Evolutionary conservation across 2,888 invertebrate genomes (phyloP).

Genomic region (Julus scanicus): DNA sequence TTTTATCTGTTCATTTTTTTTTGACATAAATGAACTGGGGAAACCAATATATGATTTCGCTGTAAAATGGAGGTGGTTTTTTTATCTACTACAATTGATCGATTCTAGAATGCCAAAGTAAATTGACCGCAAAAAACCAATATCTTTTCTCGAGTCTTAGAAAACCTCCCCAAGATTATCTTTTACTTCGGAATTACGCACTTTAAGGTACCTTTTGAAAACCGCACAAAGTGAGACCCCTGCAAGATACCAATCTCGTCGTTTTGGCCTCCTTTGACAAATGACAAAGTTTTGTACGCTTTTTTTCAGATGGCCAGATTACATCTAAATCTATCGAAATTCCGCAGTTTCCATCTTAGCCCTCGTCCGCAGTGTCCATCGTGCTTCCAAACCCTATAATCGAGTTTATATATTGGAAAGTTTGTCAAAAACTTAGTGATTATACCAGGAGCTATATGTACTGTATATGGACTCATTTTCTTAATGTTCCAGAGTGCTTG

Average conservation of each 20-base stretch:
- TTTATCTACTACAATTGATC: neutral
- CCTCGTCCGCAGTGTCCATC: neutral
- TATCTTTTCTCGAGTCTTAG: constrained; percentile 27
- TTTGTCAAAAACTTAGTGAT: neutral
- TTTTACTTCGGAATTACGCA: constrained; percentile 31
- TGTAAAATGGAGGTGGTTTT: neutral
- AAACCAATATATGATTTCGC: neutral
- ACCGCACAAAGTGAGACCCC: constrained; percentile 9
- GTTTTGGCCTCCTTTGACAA: neutral
- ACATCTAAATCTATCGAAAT: neutral
- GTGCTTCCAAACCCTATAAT: neutral
- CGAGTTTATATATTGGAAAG: neutral
- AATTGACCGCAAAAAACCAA: constrained; percentile 32
- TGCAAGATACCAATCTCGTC: constrained; percentile 2
- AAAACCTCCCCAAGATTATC: neutral
- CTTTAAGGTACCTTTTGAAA: constrained; percentile 30
- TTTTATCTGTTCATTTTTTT: neutral
- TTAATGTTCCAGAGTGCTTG: neutral
- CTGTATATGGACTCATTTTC: neutral
- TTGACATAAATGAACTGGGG: neutral
- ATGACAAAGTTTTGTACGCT: constrained; percentile 27
- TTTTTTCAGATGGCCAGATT: neutral
- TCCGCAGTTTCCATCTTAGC: neutral
- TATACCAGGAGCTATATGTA: neutral
- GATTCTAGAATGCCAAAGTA: constrained; percentile 6